These are phyloP conservation scores for Callithrix jacchus DNA, from an alignment of 2,113 vertebrate species.

Conservation along the genomic window DNA sequence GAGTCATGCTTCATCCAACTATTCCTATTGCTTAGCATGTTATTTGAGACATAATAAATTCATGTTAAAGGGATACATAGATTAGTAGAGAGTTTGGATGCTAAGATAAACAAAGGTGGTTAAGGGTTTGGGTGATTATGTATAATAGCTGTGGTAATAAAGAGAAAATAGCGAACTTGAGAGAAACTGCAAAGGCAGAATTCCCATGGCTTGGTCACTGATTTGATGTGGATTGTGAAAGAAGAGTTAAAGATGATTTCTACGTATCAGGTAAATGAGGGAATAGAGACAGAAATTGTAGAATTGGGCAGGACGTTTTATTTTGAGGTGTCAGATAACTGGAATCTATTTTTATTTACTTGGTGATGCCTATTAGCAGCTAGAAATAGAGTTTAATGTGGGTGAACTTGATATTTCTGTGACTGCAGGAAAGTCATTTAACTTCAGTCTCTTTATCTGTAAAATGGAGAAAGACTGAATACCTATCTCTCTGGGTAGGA, in stretches of 20 bases:
- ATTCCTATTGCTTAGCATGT: background rate
- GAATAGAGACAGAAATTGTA: background rate
- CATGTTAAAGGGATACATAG: background rate
- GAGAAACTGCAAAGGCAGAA: background rate
- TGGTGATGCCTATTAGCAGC: background rate
- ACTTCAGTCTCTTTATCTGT: background rate
- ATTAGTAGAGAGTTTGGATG: background rate
- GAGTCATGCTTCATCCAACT: background rate
- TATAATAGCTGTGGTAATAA: background rate
- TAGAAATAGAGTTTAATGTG: background rate
- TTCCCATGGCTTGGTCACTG: background rate
- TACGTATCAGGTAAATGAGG: background rate
- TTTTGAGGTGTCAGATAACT: background rate
- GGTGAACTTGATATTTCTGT: background rate
- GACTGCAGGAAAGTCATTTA: background rate
- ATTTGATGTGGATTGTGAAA: background rate
- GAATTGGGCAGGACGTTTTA: background rate
- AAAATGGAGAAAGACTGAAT: background rate
- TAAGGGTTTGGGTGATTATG: background rate
- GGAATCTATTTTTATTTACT: background rate
- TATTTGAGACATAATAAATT: background rate
- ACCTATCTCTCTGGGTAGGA: background rate
- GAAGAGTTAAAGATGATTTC: slow-evolving; percentile 25
- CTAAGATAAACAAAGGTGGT: background rate
- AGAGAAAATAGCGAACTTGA: background rate